Evolutionary conservation across 2,888 invertebrate genomes (phyloP).

Genomic region (Chrysolina haemoptera): DNA sequence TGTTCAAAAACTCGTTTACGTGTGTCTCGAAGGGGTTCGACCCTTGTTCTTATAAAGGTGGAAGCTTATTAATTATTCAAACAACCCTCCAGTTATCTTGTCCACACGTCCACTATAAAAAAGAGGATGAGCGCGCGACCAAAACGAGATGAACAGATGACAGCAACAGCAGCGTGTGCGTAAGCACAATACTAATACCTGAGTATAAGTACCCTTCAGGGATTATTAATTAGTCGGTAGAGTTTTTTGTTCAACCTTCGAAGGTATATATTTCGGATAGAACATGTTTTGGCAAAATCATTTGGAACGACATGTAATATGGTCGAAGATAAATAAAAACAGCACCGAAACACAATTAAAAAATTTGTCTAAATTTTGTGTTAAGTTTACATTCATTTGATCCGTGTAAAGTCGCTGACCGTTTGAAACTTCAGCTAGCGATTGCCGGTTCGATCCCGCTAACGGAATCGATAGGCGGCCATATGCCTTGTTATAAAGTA

Average conservation of each 20-base stretch:
- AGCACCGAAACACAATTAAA: too few species aligned
- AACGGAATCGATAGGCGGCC: too few species aligned
- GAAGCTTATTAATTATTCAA: constrained; percentile 51
- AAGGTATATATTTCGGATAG: too few species aligned
- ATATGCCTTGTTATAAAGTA: too few species aligned
- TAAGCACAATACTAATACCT: constrained; percentile 59
- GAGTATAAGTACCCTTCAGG: constrained; percentile 57
- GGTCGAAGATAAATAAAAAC: too few species aligned
- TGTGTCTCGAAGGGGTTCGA: constrained; percentile 16
- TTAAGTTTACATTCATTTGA: too few species aligned
- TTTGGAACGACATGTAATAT: too few species aligned
- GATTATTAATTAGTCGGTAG: constrained; percentile 59
- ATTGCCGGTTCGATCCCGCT: too few species aligned
- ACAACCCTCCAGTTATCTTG: constrained; percentile 54
- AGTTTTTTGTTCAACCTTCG: constrained; percentile 14
- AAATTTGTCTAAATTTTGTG: too few species aligned
- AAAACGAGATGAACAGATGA: constrained; percentile 64
- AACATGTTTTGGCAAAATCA: too few species aligned
- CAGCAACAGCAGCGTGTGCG: constrained; percentile 59
- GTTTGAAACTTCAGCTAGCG: too few species aligned
- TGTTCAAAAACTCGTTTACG: neutral
- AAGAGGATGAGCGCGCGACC: constrained; percentile 55
- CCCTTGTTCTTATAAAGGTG: constrained; percentile 30
- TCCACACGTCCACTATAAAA: constrained; percentile 57
- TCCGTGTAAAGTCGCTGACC: too few species aligned